Evolutionary conservation across 2,888 invertebrate genomes (phyloP), one percentile per base, ranked within the genome.

Genomic region (Nowickia ferox): DNA sequence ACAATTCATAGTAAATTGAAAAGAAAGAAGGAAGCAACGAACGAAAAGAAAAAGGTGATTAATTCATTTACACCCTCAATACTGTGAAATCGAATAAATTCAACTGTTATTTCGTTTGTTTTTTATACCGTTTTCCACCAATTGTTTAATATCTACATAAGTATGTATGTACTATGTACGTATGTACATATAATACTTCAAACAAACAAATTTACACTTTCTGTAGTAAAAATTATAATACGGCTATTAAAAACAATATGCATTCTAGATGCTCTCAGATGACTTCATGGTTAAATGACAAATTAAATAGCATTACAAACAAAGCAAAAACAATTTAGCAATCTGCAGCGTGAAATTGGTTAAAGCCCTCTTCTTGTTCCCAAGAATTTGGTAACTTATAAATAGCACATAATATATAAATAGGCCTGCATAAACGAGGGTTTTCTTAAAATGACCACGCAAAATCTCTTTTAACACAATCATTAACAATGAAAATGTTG

Each of bases 101-200:
- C 51, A 63, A 69, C 81, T 82, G n/a, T 82, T 76, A 76, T 82
- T 69, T 76, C 75, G 63, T 69, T 75, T 76, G 82, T 76, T 82
- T 75, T 81, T 38, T 68, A 13, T 59, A 53, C 38, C 30, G 53
- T n/a, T 59, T 74, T 59, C 44, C 44, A 75, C 22, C 81, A 69
- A 75, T 75, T 81, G 55, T 65, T 79, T 19, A 15, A 76, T 38
- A 51, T 44, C 17, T 6, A 10, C 17, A n/a, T 40, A n/a, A n/a
- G 9, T 55, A 44, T 61, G 48, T n/a, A n/a, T n/a, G n/a, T n/a
- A n/a, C n/a, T n/a, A n/a, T n/a, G n/a, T n/a, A n/a, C n/a, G 30
- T 30, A 4, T 30, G 30, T 30, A 30, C 4, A 30, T 30, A 3
- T 30, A 57, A 72, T 72, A 46, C 72, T 61, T 48, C 13, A 57